Percentiles rank a stretch among this genome's conserved stretches.
These are phyloP conservation scores for Pimpla rufipes DNA, from an alignment of 2,888 invertebrate species.

Conservation along the genomic window DNA sequence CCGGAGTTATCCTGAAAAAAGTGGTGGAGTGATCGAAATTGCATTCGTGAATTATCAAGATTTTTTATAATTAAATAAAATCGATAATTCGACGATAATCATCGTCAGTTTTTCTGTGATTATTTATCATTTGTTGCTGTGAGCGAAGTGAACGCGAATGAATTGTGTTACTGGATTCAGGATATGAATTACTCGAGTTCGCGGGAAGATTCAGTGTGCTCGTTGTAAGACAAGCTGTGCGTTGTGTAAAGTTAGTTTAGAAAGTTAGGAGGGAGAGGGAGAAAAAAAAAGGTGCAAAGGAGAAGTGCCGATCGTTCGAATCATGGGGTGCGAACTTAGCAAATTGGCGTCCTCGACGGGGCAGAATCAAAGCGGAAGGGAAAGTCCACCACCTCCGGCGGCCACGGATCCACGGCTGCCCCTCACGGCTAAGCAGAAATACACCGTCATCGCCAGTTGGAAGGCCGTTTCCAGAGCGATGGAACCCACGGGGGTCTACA, in stretches of 20 bases:
- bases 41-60: background rate
- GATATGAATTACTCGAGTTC: slow-evolving; percentile 14
- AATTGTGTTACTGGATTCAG: slow-evolving; percentile 1
- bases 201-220: background rate
- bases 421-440: slow-evolving; percentile 94
- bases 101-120: background rate
- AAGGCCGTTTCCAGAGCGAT: slow-evolving; percentile 95
- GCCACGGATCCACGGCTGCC: slow-evolving; percentile 93
- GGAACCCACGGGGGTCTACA: slow-evolving; percentile 95
- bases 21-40: background rate
- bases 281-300: background rate
- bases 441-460: slow-evolving; percentile 96
- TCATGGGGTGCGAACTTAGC: slow-evolving; percentile 92
- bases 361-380: slow-evolving; percentile 86
- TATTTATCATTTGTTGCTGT: background rate
- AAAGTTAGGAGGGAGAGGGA: background rate
- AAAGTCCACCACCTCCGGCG: slow-evolving; percentile 89
- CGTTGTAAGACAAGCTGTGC: background rate
- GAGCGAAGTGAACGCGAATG: background rate
- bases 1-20: background rate
- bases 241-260: background rate
- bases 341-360: slow-evolving; percentile 88
- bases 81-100: background rate
- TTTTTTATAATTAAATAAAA: background rate
- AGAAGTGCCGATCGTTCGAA: background rate